phyloP scores from a whole-genome alignment of 2,888 invertebrate genomes.

The Adelognathus sp. region DNA sequence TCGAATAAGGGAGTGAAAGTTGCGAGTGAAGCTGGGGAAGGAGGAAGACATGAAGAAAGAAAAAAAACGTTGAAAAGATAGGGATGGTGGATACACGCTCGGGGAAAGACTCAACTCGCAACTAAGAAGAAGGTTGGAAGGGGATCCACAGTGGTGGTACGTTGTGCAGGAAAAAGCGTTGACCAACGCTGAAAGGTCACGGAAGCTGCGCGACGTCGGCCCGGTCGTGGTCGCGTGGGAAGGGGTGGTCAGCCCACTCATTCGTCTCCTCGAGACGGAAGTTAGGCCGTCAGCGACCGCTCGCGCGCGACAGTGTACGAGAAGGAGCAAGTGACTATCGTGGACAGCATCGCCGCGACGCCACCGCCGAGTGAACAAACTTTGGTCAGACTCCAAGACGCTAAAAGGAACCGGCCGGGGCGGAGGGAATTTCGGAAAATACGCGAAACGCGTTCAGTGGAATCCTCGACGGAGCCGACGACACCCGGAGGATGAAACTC shows the following conservation, averaged over 20 bases:
- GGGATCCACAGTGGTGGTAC: conserved; percentile 48
- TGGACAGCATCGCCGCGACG: conserved; percentile 20
- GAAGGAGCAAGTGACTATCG: conserved; percentile 36
- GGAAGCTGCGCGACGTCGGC: conserved; percentile 50
- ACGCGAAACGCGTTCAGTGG: conserved; percentile 61
- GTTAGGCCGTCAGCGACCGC: conserved; percentile 71
- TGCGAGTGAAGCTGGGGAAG: conserved; percentile 34
- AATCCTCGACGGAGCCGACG: conserved; percentile 24
- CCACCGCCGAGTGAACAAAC: conserved; percentile 67
- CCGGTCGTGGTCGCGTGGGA: conserved; percentile 23
- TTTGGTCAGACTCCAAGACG: conserved; percentile 77
- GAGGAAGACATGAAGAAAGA: conserved; percentile 17
- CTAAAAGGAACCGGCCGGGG: conserved; percentile 77
- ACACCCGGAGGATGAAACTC: conserved; percentile 22
- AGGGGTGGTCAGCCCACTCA: conserved; percentile 60
- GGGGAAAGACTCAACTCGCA: conserved; percentile 64
- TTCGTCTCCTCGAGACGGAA: conserved; percentile 75
- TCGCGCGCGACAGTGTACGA: conserved; percentile 32
- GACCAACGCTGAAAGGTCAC: conserved; percentile 45
- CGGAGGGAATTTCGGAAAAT: conserved; percentile 76
- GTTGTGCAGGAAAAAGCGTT: conserved; percentile 50
- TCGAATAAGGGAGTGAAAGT: conserved; percentile 39
- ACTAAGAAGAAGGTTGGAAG: conserved; percentile 56
- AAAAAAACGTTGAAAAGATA: too few species aligned
- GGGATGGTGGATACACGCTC: conserved; percentile 60